Conservation (phyloP, 2,888 invertebrate genomes). For the Athrips mouffetella region DNA sequence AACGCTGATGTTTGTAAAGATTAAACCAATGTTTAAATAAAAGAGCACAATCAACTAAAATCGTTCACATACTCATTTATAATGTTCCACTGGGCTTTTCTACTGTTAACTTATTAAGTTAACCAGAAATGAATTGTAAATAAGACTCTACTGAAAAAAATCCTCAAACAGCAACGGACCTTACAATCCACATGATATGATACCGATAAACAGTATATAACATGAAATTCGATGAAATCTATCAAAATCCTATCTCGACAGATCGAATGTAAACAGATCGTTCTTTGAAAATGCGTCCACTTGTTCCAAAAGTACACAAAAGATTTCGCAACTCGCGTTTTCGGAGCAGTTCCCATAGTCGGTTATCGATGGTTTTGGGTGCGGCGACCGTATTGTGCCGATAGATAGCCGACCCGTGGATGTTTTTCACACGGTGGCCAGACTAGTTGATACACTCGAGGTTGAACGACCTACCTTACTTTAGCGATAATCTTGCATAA, state of each 20-base stretch:
- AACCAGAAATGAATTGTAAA: conserved; percentile 1
- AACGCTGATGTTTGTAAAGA: no score
- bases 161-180: no score
- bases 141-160: no score
- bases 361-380: conserved; percentile 50
- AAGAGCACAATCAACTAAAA: no score
- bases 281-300: conserved; percentile 35
- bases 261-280: conserved; percentile 22
- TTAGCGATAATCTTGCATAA: conserved; percentile 42
- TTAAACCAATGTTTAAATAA: no score
- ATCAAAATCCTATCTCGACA: conserved; percentile 28
- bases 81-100: conserved; percentile 5
- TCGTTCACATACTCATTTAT: background rate
- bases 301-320: conserved; percentile 27
- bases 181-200: no score
- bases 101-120: conserved; percentile 12
- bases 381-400: conserved; percentile 45
- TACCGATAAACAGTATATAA: no score
- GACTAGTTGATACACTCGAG: conserved; percentile 43
- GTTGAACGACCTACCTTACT: conserved; percentile 60
- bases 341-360: conserved; percentile 43
- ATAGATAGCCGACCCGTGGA: conserved; percentile 21
- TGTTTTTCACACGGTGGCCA: conserved; percentile 54
- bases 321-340: conserved; percentile 46
- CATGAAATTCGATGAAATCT: conserved; percentile 10